Evolutionary conservation across 1,140 invertebrate species (phyloP).

Genomic region (Teleogryllus occipitalis): DNA sequence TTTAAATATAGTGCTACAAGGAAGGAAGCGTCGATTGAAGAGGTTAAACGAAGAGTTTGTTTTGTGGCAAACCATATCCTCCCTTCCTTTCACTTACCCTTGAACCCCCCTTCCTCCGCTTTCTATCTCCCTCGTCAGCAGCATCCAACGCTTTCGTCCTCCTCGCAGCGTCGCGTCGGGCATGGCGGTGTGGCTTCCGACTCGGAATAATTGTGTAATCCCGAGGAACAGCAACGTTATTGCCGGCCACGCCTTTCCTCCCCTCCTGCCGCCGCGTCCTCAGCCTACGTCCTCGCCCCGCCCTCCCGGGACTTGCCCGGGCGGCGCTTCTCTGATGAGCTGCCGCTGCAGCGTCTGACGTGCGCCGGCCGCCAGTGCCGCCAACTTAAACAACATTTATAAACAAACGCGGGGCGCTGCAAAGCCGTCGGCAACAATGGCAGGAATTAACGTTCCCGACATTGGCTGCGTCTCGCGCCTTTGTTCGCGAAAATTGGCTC

Average conservation of each 20-base stretch:
- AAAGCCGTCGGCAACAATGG: neutral
- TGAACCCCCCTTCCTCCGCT: no score
- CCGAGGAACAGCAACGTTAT: neutral
- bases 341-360: neutral
- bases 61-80: no score
- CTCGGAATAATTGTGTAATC: neutral
- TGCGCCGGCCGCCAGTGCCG: neutral
- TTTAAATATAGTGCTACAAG: no score
- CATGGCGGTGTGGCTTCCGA: neutral
- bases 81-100: no score
- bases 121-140: no score
- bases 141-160: no score
- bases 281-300: neutral
- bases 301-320: neutral
- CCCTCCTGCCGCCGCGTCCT: neutral
- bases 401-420: neutral
- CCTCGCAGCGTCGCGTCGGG: no score
- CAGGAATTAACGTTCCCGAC: neutral
- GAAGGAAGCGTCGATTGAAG: no score
- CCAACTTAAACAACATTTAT: conserved; percentile 1
- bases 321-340: neutral
- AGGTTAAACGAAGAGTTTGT: no score
- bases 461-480: neutral
- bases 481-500: neutral
- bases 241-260: neutral